phyloP scores from a whole-genome alignment of 2,888 invertebrate genomes.

The Oegoconia quadripuncta region DNA sequence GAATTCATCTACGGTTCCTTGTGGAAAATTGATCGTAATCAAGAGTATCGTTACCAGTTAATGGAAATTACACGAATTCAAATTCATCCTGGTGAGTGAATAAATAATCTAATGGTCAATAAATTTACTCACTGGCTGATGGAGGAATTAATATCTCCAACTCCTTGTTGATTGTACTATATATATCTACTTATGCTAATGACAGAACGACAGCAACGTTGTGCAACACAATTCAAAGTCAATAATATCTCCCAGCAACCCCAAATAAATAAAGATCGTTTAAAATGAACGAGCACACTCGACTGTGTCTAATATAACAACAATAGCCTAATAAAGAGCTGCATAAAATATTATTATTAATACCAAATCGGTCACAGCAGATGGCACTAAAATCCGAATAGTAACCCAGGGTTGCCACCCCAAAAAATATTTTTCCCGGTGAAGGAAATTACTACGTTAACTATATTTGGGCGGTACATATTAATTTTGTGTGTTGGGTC shows the following conservation, averaged over 20 bases:
- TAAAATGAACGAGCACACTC: constrained; percentile 43
- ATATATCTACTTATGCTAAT: too few relatives aligned
- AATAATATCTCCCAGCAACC: constrained; percentile 20
- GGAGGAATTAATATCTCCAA: too few relatives aligned
- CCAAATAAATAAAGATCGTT: constrained; percentile 35
- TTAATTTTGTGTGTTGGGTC: constrained; percentile 67
- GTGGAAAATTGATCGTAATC: too few relatives aligned
- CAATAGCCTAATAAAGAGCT: constrained; percentile 48
- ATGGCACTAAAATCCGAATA: constrained; percentile 28
- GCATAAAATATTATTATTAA: constrained; percentile 51
- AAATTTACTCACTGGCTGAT: too few relatives aligned
- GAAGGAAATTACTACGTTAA: constrained; percentile 56
- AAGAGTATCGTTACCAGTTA: too few relatives aligned
- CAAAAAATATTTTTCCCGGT: constrained; percentile 29
- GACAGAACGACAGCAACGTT: too few relatives aligned
- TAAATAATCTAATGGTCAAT: too few relatives aligned
- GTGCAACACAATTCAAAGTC: constrained; percentile 10
- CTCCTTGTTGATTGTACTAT: too few relatives aligned
- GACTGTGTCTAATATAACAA: constrained; percentile 47
- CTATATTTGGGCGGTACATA: constrained; percentile 66
- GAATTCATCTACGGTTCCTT: too few relatives aligned
- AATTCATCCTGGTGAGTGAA: too few relatives aligned
- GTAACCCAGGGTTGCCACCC: constrained; percentile 34
- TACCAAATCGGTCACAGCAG: constrained; percentile 27
- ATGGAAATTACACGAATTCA: too few relatives aligned